Evolutionary conservation across 1,140 invertebrate species (phyloP), one percentile per base, ranked within the genome.

Genomic region (Magallana gigas): DNA sequence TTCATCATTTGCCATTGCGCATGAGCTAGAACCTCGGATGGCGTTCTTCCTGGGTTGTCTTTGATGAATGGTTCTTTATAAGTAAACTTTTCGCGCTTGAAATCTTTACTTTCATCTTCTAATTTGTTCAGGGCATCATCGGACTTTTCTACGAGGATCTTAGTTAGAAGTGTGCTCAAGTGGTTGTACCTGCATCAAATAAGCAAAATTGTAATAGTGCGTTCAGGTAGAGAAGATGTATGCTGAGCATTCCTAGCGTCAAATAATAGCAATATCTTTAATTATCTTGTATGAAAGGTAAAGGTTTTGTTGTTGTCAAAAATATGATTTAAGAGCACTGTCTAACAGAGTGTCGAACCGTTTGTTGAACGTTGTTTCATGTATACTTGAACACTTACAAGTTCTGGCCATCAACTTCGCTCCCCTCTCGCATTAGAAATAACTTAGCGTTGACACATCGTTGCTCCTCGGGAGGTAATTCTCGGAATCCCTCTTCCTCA

Each of bases 381-480:
- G 36, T 5, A 48, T 48, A 62, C 36, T 57, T 85, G 12, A 88
- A 84, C 9, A 71, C 85, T 88, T 68, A 90, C 87, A 90, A 57
- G 12, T 85, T 88, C 3, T n/a, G 29, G 3, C 58, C 62, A 23
- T 90, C 83, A 2, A 83, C 59, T 8, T 85, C 64, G 18, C 71
- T 83, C 4, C 58, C 36, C 57, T 68, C 68, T 56, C 82, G 89
- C 56, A 89, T 83, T 14, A 91, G 58, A 71, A 64, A 86, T 80
- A 91, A 83, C 83, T 91, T 89, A 6, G 87, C 88, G 29, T 91
- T 88, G 16, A 91, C 62, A 56, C 76, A 89, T 64, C 84, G 62
- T 64, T 85, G 83, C 18, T 91, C 87, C 16, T 85, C 82, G 9
- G 71, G 76, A 9, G 81, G 9, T 36, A 91, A 62, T 14, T 36